Percentiles rank a stretch among this genome's conserved stretches.
phyloP scores from a whole-genome alignment of 2,113 vertebrate genomes.

The Rattus norvegicus region DNA sequence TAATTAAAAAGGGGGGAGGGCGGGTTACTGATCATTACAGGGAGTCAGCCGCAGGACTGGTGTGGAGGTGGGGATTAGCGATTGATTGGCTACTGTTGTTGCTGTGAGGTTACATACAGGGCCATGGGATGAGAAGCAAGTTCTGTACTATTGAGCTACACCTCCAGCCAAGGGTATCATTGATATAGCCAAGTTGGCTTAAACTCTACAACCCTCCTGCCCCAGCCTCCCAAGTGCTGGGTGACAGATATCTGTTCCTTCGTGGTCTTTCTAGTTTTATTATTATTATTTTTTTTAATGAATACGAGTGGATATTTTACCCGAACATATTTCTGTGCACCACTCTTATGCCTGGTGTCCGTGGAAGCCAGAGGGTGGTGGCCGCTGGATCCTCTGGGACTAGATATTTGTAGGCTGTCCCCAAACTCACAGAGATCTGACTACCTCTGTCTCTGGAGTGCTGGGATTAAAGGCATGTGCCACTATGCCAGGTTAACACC shows the following conservation, averaged over 20 bases:
- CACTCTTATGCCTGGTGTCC: not conserved
- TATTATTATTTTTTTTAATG: not conserved
- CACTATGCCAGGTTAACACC: not conserved
- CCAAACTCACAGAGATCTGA: not conserved
- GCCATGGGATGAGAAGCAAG: not conserved
- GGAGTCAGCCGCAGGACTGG: not conserved
- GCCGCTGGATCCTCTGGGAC: not conserved
- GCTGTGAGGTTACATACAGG: not conserved
- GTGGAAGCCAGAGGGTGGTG: not conserved
- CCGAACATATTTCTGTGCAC: not conserved
- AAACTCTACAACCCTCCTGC: not conserved
- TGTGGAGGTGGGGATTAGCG: not conserved
- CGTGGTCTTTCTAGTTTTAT: too few species aligned
- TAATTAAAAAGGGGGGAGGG: not conserved
- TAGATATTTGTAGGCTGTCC: not conserved
- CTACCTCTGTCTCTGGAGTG: not conserved
- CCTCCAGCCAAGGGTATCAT: not conserved
- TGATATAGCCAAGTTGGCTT: not conserved
- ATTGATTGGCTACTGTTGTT: not conserved
- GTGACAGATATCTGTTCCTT: not conserved
- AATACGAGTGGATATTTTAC: not conserved
- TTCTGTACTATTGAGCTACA: not conserved
- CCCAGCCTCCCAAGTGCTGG: not conserved
- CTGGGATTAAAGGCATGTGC: not conserved
- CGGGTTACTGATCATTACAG: not conserved